Evolutionary conservation across 2,113 vertebrate genomes (phyloP).

Genomic region (Vimba vimba): DNA sequence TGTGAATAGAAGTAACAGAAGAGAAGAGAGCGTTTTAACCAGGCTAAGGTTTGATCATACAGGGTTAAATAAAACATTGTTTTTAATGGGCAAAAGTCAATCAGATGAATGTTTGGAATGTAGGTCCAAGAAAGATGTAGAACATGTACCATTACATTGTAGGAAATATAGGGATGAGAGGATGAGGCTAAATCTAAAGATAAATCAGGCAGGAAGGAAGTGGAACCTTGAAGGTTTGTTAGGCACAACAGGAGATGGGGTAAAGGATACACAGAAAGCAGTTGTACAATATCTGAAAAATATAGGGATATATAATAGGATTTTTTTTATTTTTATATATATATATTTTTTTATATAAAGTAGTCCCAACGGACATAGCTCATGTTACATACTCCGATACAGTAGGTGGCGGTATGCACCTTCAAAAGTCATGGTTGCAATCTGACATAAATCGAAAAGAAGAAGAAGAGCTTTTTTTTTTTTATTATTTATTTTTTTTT

Average conservation of each 20-base stretch:
- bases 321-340: neutral
- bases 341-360: too few species aligned
- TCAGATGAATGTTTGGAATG: neutral
- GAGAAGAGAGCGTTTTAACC: neutral
- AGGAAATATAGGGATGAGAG: neutral
- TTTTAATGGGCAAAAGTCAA: neutral
- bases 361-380: too few species aligned
- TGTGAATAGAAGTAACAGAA: neutral
- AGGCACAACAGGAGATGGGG: neutral
- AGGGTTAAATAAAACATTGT: constrained; percentile 6
- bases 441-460: too few species aligned
- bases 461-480: too few species aligned
- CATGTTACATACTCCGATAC: too few species aligned
- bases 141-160: neutral
- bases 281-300: neutral
- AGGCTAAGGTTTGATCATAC: neutral
- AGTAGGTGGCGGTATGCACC: too few species aligned
- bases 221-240: neutral
- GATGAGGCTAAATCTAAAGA: neutral
- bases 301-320: neutral
- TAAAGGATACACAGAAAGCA: neutral
- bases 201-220: neutral
- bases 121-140: neutral
- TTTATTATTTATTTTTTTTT: too few species aligned
- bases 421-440: too few species aligned